Conservation (phyloP, 1,140 invertebrate genomes). For the Dryas iulia region DNA sequence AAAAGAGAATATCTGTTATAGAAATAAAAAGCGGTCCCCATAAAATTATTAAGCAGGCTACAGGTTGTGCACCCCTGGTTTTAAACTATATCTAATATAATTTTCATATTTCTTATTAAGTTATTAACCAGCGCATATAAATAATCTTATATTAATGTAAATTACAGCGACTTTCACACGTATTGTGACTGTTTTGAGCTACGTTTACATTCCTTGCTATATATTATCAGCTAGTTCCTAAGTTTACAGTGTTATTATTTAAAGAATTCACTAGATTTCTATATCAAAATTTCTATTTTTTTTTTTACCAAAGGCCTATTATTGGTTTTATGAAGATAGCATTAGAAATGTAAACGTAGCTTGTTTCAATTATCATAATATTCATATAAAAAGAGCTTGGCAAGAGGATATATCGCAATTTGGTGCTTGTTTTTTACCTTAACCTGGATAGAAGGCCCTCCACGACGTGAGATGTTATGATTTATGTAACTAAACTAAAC, state of each 20-base stretch:
- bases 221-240: no score
- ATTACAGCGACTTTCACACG: not conserved
- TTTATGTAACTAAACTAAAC: constrained; percentile 49
- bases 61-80: no score
- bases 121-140: constrained; percentile 50
- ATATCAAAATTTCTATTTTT: no score
- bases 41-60: no score
- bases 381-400: constrained; percentile 65
- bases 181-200: not conserved
- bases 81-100: not conserved
- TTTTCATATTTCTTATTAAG: constrained; percentile 25
- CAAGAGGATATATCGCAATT: constrained; percentile 68
- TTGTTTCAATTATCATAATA: not conserved
- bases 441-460: constrained; percentile 77
- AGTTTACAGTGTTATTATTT: no score
- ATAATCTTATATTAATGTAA: constrained; percentile 10
- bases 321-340: no score
- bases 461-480: constrained; percentile 71
- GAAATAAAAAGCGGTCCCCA: no score
- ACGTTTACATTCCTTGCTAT: constrained; percentile 4
- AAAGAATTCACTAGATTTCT: not conserved
- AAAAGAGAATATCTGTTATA: no score
- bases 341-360: constrained; percentile 12
- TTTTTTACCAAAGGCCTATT: no score
- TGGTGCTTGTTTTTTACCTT: constrained; percentile 74